Percentiles rank a stretch among this genome's conserved stretches.
Evolutionary conservation across 2,888 invertebrate species (phyloP).

Genomic region (Phrixothrix hirtus): DNA sequence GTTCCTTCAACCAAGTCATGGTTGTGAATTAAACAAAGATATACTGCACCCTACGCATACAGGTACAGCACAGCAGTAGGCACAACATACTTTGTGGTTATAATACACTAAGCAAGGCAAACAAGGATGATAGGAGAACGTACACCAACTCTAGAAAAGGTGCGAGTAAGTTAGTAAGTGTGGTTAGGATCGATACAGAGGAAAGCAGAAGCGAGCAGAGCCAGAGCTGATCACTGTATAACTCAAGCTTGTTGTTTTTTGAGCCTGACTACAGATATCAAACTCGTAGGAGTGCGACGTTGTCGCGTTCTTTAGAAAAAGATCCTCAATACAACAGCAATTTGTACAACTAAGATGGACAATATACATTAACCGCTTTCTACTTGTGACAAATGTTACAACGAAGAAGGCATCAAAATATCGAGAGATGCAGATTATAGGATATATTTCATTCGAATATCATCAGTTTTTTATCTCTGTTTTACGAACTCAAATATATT

Average conservation of each 20-base stretch:
- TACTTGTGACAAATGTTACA: conserved; percentile 39
- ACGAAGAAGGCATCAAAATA: conserved; percentile 33
- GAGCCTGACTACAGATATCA: conserved; percentile 44
- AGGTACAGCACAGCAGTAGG: conserved; percentile 30
- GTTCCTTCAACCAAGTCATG: conserved; percentile 35
- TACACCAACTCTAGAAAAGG: conserved; percentile 32
- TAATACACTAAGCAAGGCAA: conserved; percentile 29
- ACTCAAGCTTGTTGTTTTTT: conserved; percentile 48
- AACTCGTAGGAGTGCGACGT: conserved; percentile 43
- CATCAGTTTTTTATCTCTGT: background rate
- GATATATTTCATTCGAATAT: conserved; percentile 28
- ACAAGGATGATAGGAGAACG: conserved; percentile 32
- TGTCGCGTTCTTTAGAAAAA: conserved; percentile 35
- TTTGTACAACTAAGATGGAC: conserved; percentile 24
- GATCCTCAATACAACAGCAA: conserved; percentile 3
- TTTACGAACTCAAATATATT: no score
- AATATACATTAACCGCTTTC: conserved; percentile 14
- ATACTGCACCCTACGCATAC: conserved; percentile 31
- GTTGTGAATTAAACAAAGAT: conserved; percentile 43
- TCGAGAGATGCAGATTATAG: conserved; percentile 40
- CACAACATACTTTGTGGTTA: conserved; percentile 30
- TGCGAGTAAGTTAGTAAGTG: conserved; percentile 37
- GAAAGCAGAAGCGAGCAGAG: conserved; percentile 46
- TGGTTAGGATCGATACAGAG: conserved; percentile 45
- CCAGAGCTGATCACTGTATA: conserved; percentile 48